Percentiles rank a stretch among this genome's conserved stretches.
These are phyloP conservation scores for Cheirogaleus medius DNA, from an alignment of 2,113 vertebrate species.

Conservation along the genomic window DNA sequence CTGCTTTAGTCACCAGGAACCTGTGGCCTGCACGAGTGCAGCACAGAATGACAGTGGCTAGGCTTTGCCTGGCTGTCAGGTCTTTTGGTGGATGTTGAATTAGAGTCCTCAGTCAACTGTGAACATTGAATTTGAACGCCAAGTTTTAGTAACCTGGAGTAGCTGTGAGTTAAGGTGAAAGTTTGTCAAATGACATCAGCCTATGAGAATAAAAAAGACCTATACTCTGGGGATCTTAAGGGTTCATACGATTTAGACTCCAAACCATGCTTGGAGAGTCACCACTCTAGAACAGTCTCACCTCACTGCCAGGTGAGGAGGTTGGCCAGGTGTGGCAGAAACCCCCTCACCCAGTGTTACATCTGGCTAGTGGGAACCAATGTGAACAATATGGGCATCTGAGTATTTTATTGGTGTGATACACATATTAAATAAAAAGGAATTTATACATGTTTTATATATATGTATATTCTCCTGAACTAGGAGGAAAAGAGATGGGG, in stretches of 20 bases:
- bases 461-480: not conserved
- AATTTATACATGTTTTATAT: not conserved
- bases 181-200: not conserved
- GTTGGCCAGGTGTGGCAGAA: not conserved
- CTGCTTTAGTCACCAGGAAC: not conserved
- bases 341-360: not conserved
- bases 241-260: not conserved
- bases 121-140: not conserved
- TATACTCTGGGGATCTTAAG: not conserved
- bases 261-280: not conserved
- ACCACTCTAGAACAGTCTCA: not conserved
- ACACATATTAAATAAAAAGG: not conserved
- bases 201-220: not conserved
- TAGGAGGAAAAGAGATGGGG: too few species aligned
- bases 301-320: not conserved
- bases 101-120: not conserved
- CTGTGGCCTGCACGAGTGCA: accelerated
- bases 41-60: not conserved
- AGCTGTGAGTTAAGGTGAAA: not conserved
- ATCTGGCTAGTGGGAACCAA: not conserved
- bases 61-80: not conserved
- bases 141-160: not conserved
- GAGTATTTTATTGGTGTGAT: not conserved
- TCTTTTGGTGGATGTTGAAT: not conserved
- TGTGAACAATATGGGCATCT: not conserved